Evolutionary conservation across 2,888 invertebrate genomes (phyloP).

Genomic region (Acronicta alni): DNA sequence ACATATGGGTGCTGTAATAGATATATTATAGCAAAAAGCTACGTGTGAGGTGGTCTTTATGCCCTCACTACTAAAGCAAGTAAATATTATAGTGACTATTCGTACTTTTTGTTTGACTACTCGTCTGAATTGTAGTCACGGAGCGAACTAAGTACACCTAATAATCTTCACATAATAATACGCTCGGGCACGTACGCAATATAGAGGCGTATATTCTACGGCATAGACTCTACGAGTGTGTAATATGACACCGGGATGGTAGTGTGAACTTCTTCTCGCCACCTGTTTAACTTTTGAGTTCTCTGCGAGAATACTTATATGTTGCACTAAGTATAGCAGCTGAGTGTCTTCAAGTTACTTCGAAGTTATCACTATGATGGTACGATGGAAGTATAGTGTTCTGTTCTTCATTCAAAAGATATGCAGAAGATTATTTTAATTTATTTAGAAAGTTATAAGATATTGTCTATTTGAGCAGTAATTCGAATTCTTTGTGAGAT

Average conservation of each 20-base stretch:
- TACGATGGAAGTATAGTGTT: background rate
- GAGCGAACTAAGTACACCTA: background rate
- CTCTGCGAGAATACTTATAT: constrained; percentile 41
- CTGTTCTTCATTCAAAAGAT: background rate
- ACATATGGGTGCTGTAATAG: no score
- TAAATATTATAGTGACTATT: no score
- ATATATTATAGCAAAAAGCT: no score
- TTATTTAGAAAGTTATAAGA: no score
- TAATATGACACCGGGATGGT: constrained; percentile 44
- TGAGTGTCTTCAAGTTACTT: constrained; percentile 26
- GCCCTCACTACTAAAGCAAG: no score
- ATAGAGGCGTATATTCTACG: constrained; percentile 9
- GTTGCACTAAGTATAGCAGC: constrained; percentile 42
- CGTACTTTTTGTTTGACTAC: no score
- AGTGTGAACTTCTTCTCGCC: constrained; percentile 36
- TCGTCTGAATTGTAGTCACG: background rate
- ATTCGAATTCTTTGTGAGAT: no score
- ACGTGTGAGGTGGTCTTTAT: no score
- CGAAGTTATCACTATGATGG: constrained; percentile 22
- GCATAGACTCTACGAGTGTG: constrained; percentile 19
- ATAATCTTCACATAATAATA: constrained; percentile 1
- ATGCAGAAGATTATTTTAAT: background rate
- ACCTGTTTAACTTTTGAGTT: constrained; percentile 54
- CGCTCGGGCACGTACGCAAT: background rate
- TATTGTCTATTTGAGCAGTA: no score